Conservation (phyloP, 2,797 vertebrate genomes). For the Masticophis lateralis region DNA sequence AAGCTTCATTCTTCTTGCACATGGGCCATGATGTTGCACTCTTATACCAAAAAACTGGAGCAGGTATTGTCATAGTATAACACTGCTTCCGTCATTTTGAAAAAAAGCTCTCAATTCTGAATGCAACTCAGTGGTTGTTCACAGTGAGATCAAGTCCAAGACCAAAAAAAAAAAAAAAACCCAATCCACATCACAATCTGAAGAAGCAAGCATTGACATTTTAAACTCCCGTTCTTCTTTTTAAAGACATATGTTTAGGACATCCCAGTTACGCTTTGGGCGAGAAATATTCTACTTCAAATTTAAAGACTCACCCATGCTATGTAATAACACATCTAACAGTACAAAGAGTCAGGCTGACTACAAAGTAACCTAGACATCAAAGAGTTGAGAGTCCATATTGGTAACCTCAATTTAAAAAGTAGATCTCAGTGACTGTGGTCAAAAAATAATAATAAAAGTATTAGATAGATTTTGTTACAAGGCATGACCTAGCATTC, state of each 20-base stretch:
- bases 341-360: not conserved
- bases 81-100: not conserved
- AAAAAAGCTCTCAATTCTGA: not conserved
- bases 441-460: not conserved
- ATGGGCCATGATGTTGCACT: not conserved
- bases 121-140: not conserved
- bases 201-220: not conserved
- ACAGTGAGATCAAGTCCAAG: not conserved
- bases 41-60: not conserved
- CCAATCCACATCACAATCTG: not conserved
- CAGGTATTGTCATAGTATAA: not conserved
- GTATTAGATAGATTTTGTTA: not conserved
- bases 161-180: not conserved
- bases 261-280: not conserved
- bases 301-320: not conserved
- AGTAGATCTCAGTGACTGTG: not conserved
- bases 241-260: not conserved
- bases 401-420: not conserved
- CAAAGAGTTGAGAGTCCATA: not conserved
- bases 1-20: not conserved
- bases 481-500: not conserved
- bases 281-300: not conserved
- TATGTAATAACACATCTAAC: not conserved
- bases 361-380: not conserved
- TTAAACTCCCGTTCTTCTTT: not conserved